Conservation (phyloP, 2,888 invertebrate species). For the Synanthedon andrenaeformis region DNA sequence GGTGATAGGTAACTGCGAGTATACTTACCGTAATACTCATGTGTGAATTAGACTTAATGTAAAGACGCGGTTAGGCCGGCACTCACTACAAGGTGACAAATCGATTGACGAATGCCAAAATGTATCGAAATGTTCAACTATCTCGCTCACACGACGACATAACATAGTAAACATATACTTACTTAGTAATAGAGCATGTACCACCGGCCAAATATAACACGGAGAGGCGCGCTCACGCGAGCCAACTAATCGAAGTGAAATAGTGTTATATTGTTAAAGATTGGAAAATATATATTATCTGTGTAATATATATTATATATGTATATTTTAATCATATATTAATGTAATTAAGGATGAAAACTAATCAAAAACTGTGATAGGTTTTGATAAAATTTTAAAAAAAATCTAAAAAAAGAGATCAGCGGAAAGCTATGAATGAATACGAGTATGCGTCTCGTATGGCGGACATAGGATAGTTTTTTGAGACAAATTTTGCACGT, state of each 20-base stretch:
- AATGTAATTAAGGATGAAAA: slow-evolving; percentile 67
- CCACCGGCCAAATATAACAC: slow-evolving; percentile 11
- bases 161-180: background rate
- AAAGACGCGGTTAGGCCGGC: slow-evolving; percentile 17
- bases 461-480: slow-evolving; percentile 13
- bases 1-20: slow-evolving; percentile 19
- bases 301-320: slow-evolving; percentile 33
- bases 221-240: slow-evolving; percentile 18
- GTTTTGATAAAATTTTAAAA: slow-evolving; percentile 70
- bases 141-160: slow-evolving; percentile 20
- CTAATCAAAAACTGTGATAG: slow-evolving; percentile 72
- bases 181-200: background rate
- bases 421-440: slow-evolving; percentile 10
- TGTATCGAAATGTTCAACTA: slow-evolving; percentile 17
- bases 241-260: slow-evolving; percentile 55
- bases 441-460: background rate
- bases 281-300: slow-evolving; percentile 60
- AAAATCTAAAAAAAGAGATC: slow-evolving; percentile 26
- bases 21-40: background rate
- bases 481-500: slow-evolving; percentile 12
- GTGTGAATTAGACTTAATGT: too few relatives aligned
- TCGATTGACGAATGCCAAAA: slow-evolving; percentile 33
- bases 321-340: slow-evolving; percentile 70
- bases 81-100: slow-evolving; percentile 12
- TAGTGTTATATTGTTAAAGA: slow-evolving; percentile 68